Base-by-base conservation (phyloP, 2,113 vertebrate species). In the Tetrax tetrax region DNA sequence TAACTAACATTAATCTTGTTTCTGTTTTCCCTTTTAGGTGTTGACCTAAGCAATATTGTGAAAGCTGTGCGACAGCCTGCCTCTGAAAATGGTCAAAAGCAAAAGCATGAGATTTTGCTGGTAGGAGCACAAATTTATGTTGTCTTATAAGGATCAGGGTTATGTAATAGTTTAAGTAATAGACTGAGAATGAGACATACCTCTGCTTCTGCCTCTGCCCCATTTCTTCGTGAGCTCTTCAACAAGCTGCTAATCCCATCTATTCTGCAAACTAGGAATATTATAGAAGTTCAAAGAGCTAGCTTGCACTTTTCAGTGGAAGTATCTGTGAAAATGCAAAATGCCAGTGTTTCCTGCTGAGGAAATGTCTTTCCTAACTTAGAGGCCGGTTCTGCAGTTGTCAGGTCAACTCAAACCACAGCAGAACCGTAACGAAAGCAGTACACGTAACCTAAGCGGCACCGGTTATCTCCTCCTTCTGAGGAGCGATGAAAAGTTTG, bases 41-140 rank as follows among this genome's bases (percentile, higher is more conserved):
- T 99, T 78, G 99, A 99, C 87, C 98, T 99, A 76, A 98, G 97
- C 93, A 99, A 98, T 81, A 99, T 99, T 45, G 98, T 99, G 53
- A 99, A 99, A 97, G 97, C 96, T 29, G 97, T 98, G 8, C 69
- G 78, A 5, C 97, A 80, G 61, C 75, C 87, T 23, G 90, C 96
- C 37, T 91, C 92, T 16, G 98, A 97, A 66, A 94, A 93, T 3
- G 96, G 98, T 12, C 97, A 96, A 47, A 98, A 98, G 63, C 98
- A 98, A 87, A 97, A 95, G 27, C 99, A 99, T 6, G 95, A 98
- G 24, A 96, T 99, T 91, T 95, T 99, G 68, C 98, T 98, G 99
- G 99, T 99, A 96, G 70, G 98, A 94, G 25, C 17, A 6, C 29
- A 31, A 4, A 18, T 16, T 37, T 35, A 0, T 60, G 47, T 27